Percentiles rank a stretch among this genome's conserved stretches.
Conservation (phyloP, 35 echinoderm and acorn worm genomes). For the Lytechinus pictus region DNA sequence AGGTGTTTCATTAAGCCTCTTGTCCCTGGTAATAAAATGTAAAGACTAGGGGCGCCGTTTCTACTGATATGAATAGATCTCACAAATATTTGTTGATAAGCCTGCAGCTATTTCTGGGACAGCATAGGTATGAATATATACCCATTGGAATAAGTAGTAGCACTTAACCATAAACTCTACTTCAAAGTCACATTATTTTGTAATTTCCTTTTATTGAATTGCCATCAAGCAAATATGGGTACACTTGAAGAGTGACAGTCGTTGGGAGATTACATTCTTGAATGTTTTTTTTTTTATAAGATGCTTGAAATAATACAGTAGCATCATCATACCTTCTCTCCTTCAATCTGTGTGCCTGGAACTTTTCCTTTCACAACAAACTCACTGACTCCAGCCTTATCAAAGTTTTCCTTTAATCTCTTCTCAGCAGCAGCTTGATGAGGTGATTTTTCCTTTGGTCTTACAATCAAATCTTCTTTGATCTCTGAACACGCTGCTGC, state of each 20-base stretch:
- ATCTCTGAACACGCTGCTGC: not conserved
- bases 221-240: not conserved
- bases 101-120: too few species aligned
- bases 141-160: too few species aligned
- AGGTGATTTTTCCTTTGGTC: not conserved
- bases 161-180: not conserved
- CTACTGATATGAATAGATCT: too few species aligned
- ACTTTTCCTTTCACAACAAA: constrained; percentile 85
- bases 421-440: constrained; percentile 17
- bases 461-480: not conserved
- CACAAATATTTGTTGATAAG: too few species aligned
- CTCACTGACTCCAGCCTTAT: constrained; percentile 79
- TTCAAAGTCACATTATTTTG: not conserved
- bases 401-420: constrained; percentile 68
- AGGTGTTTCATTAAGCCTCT: too few species aligned
- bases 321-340: constrained; percentile 79
- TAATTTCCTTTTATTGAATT: too few species aligned
- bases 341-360: constrained; percentile 82
- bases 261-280: too few species aligned
- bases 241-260: too few species aligned
- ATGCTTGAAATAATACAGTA: not conserved
- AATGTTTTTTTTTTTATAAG: not conserved
- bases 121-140: too few species aligned
- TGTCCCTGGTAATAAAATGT: too few species aligned
- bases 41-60: too few species aligned